These are phyloP conservation scores for Phrynocephalus forsythii DNA, from an alignment of 2,797 vertebrate species.

Conservation along the genomic window DNA sequence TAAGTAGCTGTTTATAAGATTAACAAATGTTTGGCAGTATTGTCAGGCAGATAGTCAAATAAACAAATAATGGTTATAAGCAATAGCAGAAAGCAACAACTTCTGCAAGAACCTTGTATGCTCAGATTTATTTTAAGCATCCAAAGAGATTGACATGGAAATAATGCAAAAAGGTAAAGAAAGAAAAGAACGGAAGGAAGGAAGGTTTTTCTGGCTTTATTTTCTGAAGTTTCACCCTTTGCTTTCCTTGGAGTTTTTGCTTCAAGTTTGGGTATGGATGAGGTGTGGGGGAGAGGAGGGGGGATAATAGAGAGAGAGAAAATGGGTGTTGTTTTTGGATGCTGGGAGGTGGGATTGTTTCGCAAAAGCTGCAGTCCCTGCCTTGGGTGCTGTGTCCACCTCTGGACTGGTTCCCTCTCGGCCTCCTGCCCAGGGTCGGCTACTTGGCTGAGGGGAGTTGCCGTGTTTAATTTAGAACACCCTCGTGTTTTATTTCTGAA, in stretches of 20 bases:
- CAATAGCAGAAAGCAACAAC: neutral
- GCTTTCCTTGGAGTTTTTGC: neutral
- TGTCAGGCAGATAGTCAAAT: no score
- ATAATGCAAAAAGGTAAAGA: neutral
- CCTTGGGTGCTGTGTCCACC: neutral
- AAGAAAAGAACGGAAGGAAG: neutral
- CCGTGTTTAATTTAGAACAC: constrained; percentile 58
- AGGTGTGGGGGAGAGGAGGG: neutral
- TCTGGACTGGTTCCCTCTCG: constrained; percentile 10
- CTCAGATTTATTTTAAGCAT: neutral
- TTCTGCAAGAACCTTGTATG: neutral
- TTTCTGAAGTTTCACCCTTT: neutral
- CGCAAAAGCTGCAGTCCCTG: neutral
- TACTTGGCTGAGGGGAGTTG: constrained; percentile 54
- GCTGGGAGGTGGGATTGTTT: neutral
- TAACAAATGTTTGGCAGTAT: no score
- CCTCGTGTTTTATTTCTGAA: constrained; percentile 61
- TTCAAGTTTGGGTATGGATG: neutral
- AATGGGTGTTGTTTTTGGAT: neutral
- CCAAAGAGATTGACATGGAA: neutral
- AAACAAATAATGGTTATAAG: no score
- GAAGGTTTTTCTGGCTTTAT: neutral
- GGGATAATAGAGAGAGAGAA: neutral
- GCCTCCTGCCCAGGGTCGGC: constrained; percentile 46
- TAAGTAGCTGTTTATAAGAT: no score